phyloP scores from a whole-genome alignment of 2,888 invertebrate species.

The Euproctis similis region DNA sequence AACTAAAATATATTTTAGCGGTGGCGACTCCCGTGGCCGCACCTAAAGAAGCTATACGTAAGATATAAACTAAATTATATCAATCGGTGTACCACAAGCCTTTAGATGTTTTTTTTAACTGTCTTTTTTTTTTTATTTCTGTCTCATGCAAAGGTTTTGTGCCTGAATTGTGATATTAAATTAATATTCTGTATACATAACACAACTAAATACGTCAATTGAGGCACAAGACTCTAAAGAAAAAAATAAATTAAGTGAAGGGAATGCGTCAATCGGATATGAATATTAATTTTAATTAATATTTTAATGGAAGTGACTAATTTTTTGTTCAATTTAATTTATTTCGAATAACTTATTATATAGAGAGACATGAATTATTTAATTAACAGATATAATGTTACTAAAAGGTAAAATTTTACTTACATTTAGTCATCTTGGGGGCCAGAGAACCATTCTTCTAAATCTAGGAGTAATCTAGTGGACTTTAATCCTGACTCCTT shows the following conservation, averaged over 20 bases:
- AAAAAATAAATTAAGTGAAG: conserved; percentile 9
- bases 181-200: too few relatives aligned
- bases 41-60: conserved; percentile 50
- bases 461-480: too few relatives aligned
- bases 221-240: conserved; percentile 9
- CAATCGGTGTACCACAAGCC: conserved; percentile 20
- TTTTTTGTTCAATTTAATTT: too few relatives aligned
- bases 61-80: conserved; percentile 32
- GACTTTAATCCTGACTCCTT: too few relatives aligned
- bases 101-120: conserved; percentile 9
- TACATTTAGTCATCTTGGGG: too few relatives aligned
- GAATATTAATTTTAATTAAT: not conserved
- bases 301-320: conserved; percentile 4
- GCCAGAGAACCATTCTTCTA: too few relatives aligned
- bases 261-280: conserved; percentile 15
- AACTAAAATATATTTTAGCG: conserved; percentile 34
- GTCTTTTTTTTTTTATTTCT: too few relatives aligned
- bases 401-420: too few relatives aligned
- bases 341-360: too few relatives aligned
- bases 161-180: conserved; percentile 3
- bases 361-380: too few relatives aligned
- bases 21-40: conserved; percentile 42
- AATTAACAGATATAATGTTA: too few relatives aligned
- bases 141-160: conserved; percentile 6
- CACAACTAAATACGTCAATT: too few relatives aligned